Conservation (phyloP, 1,140 invertebrate species). For the Philopotamus ludificatus region DNA sequence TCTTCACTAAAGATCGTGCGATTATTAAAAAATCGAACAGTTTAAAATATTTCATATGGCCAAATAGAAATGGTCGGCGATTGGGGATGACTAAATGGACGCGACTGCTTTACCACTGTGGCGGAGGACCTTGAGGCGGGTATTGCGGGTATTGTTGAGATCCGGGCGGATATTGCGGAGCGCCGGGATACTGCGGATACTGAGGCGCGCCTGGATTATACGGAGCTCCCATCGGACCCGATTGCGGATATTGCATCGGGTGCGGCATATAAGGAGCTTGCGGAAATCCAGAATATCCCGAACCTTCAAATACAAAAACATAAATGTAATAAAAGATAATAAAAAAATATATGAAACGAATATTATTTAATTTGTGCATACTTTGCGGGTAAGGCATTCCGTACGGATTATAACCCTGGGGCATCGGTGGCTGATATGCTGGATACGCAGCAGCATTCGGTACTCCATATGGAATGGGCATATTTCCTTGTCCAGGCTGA, state of each 20-base stretch:
- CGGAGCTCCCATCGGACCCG: slow-evolving; percentile 37
- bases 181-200: slow-evolving; percentile 44
- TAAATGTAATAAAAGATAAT: background rate
- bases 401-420: slow-evolving; percentile 82
- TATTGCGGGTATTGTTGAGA: slow-evolving; percentile 34
- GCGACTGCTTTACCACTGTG: slow-evolving; percentile 24
- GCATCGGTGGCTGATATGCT: slow-evolving; percentile 68
- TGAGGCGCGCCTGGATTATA: slow-evolving; percentile 40
- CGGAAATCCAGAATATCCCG: slow-evolving; percentile 36
- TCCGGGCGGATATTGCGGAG: slow-evolving; percentile 42
- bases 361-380: slow-evolving; percentile 43
- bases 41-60: too few relatives aligned
- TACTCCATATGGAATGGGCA: slow-evolving; percentile 77
- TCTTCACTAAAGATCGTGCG: too few relatives aligned
- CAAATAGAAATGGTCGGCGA: too few relatives aligned
- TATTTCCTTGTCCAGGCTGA: slow-evolving; percentile 60
- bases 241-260: slow-evolving; percentile 42
- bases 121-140: slow-evolving; percentile 45
- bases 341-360: slow-evolving; percentile 26
- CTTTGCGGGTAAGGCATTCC: slow-evolving; percentile 73
- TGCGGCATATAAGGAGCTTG: slow-evolving; percentile 48
- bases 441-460: slow-evolving; percentile 66
- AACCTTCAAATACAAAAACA: slow-evolving; percentile 22
- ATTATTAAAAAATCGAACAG: too few relatives aligned
- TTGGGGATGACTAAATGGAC: too few relatives aligned